These are phyloP conservation scores for Zingel zingel DNA, from an alignment of 2,113 vertebrate genomes.

Conservation along the genomic window DNA sequence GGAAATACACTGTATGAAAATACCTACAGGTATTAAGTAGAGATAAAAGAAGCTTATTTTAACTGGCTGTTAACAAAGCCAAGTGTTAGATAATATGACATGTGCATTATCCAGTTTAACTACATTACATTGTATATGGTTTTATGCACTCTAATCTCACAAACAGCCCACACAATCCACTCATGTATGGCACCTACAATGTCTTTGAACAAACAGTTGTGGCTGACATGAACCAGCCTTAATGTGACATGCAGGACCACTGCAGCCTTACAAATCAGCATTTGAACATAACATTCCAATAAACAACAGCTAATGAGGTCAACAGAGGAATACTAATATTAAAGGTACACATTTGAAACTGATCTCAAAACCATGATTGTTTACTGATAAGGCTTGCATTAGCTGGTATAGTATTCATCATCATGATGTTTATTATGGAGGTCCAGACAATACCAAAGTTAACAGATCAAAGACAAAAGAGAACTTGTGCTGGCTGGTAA, in stretches of 20 bases:
- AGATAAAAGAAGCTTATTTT: neutral
- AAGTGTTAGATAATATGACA: neutral
- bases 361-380: neutral
- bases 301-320: constrained; percentile 4
- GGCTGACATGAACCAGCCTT: constrained; percentile 60
- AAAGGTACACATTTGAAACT: neutral
- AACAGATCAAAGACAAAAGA: constrained; percentile 32
- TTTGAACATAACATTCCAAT: neutral
- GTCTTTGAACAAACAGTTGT: constrained; percentile 61
- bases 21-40: constrained; percentile 29
- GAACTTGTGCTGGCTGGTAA: constrained; percentile 11
- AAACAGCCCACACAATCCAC: constrained; percentile 24
- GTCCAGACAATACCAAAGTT: constrained; percentile 2
- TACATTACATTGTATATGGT: constrained; percentile 1
- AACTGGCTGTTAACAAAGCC: constrained; percentile 32
- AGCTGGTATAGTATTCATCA: neutral
- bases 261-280: constrained; percentile 3
- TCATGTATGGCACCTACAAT: constrained; percentile 50
- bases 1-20: constrained; percentile 24
- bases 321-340: neutral
- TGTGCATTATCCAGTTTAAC: constrained; percentile 18
- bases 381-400: neutral
- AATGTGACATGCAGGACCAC: constrained; percentile 24
- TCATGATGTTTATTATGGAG: neutral
- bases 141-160: constrained; percentile 3